Evolutionary conservation across 2,888 invertebrate species (phyloP), one percentile per base, ranked within the genome.

Genomic region (Myopa tessellatipennis): DNA sequence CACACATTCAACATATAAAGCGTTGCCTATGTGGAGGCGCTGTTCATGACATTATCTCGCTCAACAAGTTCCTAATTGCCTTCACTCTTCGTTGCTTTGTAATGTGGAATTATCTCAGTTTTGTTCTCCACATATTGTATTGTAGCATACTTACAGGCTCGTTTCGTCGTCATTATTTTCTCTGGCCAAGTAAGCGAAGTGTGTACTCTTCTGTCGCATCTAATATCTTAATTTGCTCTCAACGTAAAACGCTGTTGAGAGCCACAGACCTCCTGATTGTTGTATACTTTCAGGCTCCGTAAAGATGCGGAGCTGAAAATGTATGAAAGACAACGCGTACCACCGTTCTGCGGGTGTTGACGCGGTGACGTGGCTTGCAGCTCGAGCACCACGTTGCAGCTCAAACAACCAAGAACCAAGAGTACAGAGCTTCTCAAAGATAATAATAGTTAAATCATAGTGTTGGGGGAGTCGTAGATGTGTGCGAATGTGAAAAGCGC

Each of bases 281-380:
- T 83, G 83, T 81, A 82, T 82, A 82, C 80, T 80, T 81, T 76
- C 76, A 82, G 81, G 79, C 78, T 1, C 26, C 26, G 26, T 2
- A 26, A 26, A 26, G 26, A 26, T 26, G 26, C 26, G 26, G 2
- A 1, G 26, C 26, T 26, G 26, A 26, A 26, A 26, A 26, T 26
- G 26, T 26, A 26, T 26, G 26, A 2, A 26, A 26, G 26, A 26
- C 26, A 26, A 26, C 26, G 26, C 2, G 26, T 26, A 26, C 26
- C 26, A 26, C 26, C 26, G 26, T 26, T 26, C 26, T 26, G 26
- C 26, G 26, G 26, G 26, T 26, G 26, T 26, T 26, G 26, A 26
- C 26, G 26, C 26, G 26, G 58, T 5, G n/a, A 18, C 58, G 58
- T 16, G 4, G n/a, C n/a, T 58, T 12, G 58, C 5, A 58, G 58